A percentile compares a stretch with the other conserved stretches of the same genome.
Conservation (phyloP, 2,888 invertebrate genomes). For the Ornithoptera alexandrae region DNA sequence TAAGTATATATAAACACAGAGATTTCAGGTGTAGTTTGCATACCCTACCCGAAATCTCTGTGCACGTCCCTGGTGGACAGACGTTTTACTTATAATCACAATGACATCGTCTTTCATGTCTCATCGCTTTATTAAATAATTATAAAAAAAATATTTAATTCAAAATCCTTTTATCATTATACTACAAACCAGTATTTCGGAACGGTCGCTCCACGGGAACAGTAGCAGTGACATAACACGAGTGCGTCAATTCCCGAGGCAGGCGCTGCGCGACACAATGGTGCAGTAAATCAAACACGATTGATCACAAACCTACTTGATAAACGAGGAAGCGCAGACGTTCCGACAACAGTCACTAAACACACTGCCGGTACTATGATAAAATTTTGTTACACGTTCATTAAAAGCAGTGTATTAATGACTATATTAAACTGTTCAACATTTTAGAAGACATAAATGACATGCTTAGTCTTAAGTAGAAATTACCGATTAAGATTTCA, state of each 20-base stretch:
- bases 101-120: neutral
- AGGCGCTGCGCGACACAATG: constrained; percentile 29
- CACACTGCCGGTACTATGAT: constrained; percentile 5
- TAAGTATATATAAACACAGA: no score
- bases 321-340: constrained; percentile 34
- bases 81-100: neutral
- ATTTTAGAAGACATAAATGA: no score
- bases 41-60: no score
- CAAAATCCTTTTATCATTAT: neutral
- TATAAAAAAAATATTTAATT: neutral
- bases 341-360: constrained; percentile 16
- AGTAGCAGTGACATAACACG: constrained; percentile 14
- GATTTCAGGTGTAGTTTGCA: no score
- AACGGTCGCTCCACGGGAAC: neutral
- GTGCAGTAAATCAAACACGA: constrained; percentile 43
- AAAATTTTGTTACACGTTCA: constrained; percentile 1
- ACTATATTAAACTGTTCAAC: no score
- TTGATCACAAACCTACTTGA: constrained; percentile 44
- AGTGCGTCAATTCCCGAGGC: constrained; percentile 13
- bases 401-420: neutral
- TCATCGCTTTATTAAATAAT: neutral
- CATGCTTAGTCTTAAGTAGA: no score
- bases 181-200: neutral
- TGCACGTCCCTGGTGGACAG: neutral
- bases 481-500: no score